Conservation (phyloP, 2,888 invertebrate genomes). For the Drosophila ustulata region DNA sequence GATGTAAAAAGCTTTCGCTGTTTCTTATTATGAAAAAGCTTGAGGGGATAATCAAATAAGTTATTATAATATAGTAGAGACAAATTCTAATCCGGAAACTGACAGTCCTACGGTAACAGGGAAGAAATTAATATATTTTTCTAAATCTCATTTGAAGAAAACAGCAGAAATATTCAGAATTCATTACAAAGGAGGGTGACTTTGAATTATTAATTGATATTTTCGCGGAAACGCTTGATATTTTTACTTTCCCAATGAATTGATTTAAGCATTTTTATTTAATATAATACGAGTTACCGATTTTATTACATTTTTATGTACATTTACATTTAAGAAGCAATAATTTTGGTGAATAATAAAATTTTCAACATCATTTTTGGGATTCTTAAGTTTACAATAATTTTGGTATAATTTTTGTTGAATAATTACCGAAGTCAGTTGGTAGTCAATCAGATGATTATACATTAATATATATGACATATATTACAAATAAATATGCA, state of each 20-base stretch:
- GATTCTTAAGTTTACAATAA: slow-evolving; percentile 39
- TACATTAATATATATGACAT: slow-evolving; percentile 25
- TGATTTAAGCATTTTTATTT: background rate
- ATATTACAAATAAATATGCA: slow-evolving; percentile 22
- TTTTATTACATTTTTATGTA: slow-evolving; percentile 25
- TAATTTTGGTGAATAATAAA: slow-evolving; percentile 23
- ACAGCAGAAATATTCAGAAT: no score
- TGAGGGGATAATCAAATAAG: no score
- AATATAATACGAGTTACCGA: background rate
- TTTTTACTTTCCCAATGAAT: background rate
- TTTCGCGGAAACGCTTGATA: no score
- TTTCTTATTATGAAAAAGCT: no score
- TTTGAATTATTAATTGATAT: no score
- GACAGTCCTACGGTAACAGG: no score
- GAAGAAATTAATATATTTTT: no score
- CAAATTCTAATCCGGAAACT: no score
- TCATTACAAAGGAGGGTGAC: no score
- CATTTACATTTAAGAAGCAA: slow-evolving; percentile 44
- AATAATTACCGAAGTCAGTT: slow-evolving; percentile 50
- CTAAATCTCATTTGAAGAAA: no score
- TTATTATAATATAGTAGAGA: no score
- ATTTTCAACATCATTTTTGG: slow-evolving; percentile 46
- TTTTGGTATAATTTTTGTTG: slow-evolving; percentile 36
- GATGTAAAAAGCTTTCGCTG: no score
- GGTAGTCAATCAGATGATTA: slow-evolving; percentile 19